phyloP scores from a whole-genome alignment of 2,797 vertebrate species.

The Hydrophis major region DNA sequence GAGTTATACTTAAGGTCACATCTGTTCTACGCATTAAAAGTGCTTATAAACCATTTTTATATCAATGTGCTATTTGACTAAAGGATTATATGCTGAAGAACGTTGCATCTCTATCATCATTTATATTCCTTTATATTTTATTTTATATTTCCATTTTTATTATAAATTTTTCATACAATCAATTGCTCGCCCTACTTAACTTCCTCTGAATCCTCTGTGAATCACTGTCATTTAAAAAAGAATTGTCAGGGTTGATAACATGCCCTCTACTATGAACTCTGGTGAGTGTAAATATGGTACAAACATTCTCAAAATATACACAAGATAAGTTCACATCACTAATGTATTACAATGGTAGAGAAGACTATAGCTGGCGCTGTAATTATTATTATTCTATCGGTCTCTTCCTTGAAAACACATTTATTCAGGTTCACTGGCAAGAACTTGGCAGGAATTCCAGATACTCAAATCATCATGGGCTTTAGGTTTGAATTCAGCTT shows the following conservation, averaged over 20 bases:
- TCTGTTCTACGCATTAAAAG: not conserved
- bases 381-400: not conserved
- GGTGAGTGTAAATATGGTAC: not conserved
- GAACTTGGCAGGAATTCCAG: not conserved
- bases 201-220: not conserved
- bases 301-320: not conserved
- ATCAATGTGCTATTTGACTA: not conserved
- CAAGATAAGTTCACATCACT: not conserved
- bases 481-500: not conserved
- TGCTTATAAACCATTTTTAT: not conserved
- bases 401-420: not conserved
- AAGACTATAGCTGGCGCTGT: not conserved
- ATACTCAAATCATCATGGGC: not conserved
- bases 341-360: slow-evolving; percentile 42
- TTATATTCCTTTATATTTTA: not conserved
- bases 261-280: not conserved
- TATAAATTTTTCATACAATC: not conserved
- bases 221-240: not conserved
- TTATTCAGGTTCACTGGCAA: not conserved
- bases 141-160: not conserved
- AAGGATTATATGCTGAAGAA: not conserved
- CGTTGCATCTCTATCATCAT: not conserved
- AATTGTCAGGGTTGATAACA: not conserved
- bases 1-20: not conserved
- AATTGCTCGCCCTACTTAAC: not conserved